phyloP scores from a whole-genome alignment of 2,113 vertebrate species.

The Ardeotis arabs region DNA sequence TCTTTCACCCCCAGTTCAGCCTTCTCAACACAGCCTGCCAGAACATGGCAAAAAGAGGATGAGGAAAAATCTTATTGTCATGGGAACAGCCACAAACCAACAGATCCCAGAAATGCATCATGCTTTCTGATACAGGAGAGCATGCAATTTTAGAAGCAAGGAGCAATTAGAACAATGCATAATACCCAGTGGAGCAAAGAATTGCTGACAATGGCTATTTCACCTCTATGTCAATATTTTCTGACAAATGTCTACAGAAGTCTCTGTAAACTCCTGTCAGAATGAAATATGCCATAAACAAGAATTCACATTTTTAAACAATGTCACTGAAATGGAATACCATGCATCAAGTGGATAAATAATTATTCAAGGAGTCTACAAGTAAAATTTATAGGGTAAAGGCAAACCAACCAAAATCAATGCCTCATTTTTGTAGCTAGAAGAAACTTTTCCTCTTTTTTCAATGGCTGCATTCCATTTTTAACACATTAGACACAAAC shows the following conservation, averaged over 20 bases:
- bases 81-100: background rate
- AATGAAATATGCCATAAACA: conserved; percentile 44
- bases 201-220: conserved; percentile 31
- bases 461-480: background rate
- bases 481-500: background rate
- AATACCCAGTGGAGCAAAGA: conserved; percentile 19
- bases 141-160: background rate
- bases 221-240: conserved; percentile 17
- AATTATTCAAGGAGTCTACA: background rate
- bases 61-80: background rate
- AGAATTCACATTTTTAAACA: background rate
- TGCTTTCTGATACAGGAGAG: background rate
- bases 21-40: background rate
- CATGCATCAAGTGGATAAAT: background rate
- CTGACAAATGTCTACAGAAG: conserved; percentile 39
- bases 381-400: background rate
- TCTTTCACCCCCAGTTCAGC: background rate
- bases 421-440: background rate
- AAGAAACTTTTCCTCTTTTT: background rate
- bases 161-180: background rate
- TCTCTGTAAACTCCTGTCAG: background rate
- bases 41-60: background rate
- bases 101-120: background rate
- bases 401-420: background rate
- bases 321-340: background rate